Percentiles rank a stretch among this genome's conserved stretches.
phyloP scores from a whole-genome alignment of 37 sponge, comb jelly and placozoan genomes.

The Ianthella basta region DNA sequence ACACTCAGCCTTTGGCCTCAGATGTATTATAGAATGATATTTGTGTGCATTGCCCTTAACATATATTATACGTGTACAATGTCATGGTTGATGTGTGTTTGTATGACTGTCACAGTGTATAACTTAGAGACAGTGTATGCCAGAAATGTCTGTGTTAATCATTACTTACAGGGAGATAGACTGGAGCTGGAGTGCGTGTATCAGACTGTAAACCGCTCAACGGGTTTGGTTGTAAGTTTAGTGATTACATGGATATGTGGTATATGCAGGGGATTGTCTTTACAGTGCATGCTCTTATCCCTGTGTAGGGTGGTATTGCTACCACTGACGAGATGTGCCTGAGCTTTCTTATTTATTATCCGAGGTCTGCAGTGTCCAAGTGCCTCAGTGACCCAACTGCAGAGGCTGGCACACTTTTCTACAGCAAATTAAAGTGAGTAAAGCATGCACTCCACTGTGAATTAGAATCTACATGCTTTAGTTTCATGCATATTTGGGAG shows the following conservation, averaged over 20 bases:
- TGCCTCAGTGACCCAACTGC: not conserved
- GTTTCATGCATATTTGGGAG: no score
- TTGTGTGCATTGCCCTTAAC: no score
- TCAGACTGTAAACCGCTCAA: not conserved
- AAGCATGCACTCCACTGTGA: not conserved
- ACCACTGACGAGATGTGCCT: conserved; percentile 31
- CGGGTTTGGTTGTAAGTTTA: not conserved
- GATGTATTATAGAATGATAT: no score
- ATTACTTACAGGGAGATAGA: no score
- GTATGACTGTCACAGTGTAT: no score
- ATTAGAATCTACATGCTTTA: no score
- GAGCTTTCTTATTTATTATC: conserved; percentile 6
- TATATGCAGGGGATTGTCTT: not conserved
- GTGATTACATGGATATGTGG: not conserved
- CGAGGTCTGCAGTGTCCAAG: not conserved
- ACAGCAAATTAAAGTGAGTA: not conserved
- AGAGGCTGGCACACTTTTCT: not conserved
- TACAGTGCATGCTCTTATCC: not conserved
- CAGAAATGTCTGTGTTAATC: no score
- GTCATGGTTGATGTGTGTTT: no score
- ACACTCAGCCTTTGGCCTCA: no score
- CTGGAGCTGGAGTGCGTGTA: conserved; percentile 15
- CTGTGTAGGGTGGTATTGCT: conserved; percentile 15
- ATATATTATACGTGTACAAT: no score
- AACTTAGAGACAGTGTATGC: no score